phyloP scores from a whole-genome alignment of 2,113 vertebrate genomes.

The Coptodon bakossiorum region DNA sequence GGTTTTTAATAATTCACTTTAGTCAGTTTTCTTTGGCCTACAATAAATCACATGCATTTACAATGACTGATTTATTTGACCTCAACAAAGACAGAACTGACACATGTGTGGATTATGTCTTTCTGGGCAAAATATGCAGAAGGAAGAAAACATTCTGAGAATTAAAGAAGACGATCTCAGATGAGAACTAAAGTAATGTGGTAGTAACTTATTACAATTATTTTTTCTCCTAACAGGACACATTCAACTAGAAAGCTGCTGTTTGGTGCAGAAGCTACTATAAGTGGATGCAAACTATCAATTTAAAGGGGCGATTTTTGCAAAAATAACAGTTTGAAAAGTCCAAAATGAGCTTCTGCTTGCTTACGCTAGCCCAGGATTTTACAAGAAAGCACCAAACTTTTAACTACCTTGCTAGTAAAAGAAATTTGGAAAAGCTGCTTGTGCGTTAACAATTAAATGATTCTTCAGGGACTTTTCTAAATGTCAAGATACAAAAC shows the following conservation, averaged over 20 bases:
- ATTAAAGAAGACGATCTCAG: not conserved
- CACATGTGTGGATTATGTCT: not conserved
- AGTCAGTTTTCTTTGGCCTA: fast-evolving
- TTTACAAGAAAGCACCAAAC: not conserved
- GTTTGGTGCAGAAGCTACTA: not conserved
- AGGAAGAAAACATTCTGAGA: not conserved
- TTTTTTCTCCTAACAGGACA: not conserved
- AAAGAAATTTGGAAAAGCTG: not conserved
- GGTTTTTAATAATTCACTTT: not conserved
- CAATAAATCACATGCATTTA: not conserved
- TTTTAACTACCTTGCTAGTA: not conserved
- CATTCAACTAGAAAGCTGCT: not conserved
- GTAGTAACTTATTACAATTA: not conserved
- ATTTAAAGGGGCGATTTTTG: fast-evolving
- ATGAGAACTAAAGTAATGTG: not conserved
- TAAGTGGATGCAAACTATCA: not conserved
- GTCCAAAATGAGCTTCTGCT: not conserved
- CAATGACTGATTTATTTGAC: not conserved
- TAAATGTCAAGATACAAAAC: not conserved
- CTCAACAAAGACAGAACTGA: not conserved
- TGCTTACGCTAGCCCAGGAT: not conserved
- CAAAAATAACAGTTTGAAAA: not conserved
- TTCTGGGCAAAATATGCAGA: not conserved
- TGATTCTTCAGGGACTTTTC: fast-evolving
- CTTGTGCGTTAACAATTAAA: not conserved